Conservation (phyloP, 2,113 vertebrate species). For the Phalacrocorax carbo region DNA sequence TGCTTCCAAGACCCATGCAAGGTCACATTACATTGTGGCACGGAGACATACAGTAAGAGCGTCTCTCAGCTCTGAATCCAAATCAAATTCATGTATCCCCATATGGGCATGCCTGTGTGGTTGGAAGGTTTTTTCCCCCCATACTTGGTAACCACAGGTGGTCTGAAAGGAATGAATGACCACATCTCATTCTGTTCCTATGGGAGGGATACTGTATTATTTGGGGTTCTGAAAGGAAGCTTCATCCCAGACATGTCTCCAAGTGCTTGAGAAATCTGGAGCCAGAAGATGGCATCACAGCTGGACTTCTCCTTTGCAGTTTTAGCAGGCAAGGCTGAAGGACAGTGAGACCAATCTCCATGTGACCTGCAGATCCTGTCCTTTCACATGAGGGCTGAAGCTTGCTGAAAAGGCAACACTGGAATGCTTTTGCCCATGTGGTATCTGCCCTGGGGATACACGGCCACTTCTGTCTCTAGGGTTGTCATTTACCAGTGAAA, state of each 20-base stretch:
- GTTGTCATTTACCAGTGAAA: conserved; percentile 24
- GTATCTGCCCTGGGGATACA: conserved; percentile 30
- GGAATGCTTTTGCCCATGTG: conserved; percentile 37
- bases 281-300: not conserved
- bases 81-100: not conserved
- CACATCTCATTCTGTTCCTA: not conserved
- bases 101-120: rapidly evolving
- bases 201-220: not conserved
- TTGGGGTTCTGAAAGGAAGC: not conserved
- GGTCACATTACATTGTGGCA: not conserved
- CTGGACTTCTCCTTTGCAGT: conserved; percentile 6
- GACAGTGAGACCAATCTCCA: conserved; percentile 18
- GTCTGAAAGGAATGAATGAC: not conserved
- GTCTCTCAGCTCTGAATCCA: not conserved
- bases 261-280: not conserved
- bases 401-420: conserved; percentile 48
- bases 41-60: not conserved
- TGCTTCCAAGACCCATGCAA: not conserved
- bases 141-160: not conserved
- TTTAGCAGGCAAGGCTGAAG: conserved; percentile 47
- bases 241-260: not conserved
- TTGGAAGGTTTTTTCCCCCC: not conserved
- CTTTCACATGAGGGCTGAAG: conserved; percentile 46
- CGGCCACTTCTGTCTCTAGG: not conserved
- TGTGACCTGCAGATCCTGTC: conserved; percentile 34